Evolutionary conservation across 2,888 invertebrate genomes (phyloP).

Genomic region (Empis stercorea): DNA sequence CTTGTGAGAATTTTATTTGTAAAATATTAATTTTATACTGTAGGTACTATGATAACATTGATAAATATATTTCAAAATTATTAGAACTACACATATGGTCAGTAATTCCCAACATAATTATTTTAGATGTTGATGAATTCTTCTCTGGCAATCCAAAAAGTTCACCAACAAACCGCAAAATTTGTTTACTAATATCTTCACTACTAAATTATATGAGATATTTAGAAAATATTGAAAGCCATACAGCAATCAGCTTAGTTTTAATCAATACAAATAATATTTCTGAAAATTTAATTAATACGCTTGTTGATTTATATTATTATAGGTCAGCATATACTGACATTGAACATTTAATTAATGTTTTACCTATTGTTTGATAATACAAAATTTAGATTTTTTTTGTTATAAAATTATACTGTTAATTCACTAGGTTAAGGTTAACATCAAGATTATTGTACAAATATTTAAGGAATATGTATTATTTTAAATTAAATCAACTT

Average conservation of each 20-base stretch:
- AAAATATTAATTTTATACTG: background rate
- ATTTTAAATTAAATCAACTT: too few species aligned
- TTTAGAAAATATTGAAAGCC: constrained; percentile 3
- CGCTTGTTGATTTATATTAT: constrained; percentile 14
- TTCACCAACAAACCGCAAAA: background rate
- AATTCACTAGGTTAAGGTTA: too few species aligned
- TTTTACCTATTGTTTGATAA: background rate
- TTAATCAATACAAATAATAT: constrained; percentile 1
- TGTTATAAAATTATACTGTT: too few species aligned
- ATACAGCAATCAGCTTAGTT: background rate
- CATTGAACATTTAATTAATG: background rate
- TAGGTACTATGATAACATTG: constrained; percentile 11
- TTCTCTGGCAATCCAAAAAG: constrained; percentile 1
- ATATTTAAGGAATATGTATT: too few species aligned
- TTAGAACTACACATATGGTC: constrained; percentile 14
- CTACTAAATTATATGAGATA: constrained; percentile 12
- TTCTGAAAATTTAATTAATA: constrained; percentile 5
- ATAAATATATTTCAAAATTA: constrained; percentile 8
- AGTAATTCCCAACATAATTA: constrained; percentile 10
- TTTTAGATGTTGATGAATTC: constrained; percentile 7
- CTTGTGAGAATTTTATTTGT: background rate
- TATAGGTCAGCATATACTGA: constrained; percentile 10
- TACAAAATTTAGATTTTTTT: too few species aligned
- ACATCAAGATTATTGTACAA: too few species aligned
- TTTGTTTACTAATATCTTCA: constrained; percentile 12